Conservation (phyloP, 2,797 vertebrate genomes). For the Acanthopagrus latus region DNA sequence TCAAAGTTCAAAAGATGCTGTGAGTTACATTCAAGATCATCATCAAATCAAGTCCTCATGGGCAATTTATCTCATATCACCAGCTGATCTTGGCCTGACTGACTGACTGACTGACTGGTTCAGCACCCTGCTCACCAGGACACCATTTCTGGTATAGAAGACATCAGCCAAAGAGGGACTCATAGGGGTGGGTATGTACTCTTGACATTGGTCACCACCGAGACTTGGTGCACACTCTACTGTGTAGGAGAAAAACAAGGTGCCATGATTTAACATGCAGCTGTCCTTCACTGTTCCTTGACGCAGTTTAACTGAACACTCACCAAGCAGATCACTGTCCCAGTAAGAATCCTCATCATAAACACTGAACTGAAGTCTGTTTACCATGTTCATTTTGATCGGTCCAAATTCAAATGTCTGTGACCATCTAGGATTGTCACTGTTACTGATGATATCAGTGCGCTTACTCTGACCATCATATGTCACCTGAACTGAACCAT, state of each 20-base stretch:
- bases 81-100: neutral
- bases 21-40: too few species aligned
- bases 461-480: conserved; percentile 37
- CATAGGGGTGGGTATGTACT: conserved; percentile 43
- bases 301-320: conserved; percentile 16
- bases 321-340: conserved; percentile 44
- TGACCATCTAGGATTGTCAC: conserved; percentile 49
- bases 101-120: too few species aligned
- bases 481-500: conserved; percentile 49
- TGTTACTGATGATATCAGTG: neutral
- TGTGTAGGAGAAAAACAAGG: conserved; percentile 46
- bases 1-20: too few species aligned
- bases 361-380: conserved; percentile 21
- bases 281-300: accelerated
- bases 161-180: conserved; percentile 24
- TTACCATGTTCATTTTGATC: conserved; percentile 28
- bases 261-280: conserved; percentile 49
- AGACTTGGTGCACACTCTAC: conserved; percentile 32
- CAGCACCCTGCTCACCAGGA: too few species aligned
- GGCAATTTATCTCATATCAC: neutral
- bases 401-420: conserved; percentile 57
- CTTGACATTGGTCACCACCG: conserved; percentile 15
- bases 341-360: conserved; percentile 54
- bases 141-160: conserved; percentile 49
- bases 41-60: too few species aligned